Base-by-base conservation (phyloP, 2,113 vertebrate species). In the Smithornis capensis region DNA sequence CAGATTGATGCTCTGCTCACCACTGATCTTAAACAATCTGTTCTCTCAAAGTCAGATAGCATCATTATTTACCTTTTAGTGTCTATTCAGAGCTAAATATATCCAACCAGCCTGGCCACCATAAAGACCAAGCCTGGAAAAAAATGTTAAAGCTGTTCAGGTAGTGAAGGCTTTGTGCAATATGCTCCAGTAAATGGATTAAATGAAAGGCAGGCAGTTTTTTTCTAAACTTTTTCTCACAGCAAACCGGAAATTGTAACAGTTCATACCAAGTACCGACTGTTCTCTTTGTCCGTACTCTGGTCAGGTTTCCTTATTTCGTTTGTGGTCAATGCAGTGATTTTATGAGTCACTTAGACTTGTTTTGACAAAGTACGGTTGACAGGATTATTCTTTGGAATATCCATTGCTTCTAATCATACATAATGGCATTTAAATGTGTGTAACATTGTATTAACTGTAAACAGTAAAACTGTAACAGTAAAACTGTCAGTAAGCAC, bases 31-130 rank as follows among this genome's bases (percentile, higher is more conserved):
- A 31, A 38, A 49, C 28, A 92, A 49, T n/a, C 57, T 94, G 38
- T 53, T 56, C 71, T 76, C 23, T 85, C 55, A 21, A 83, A 45
- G 7, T 83, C 40, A 69, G 49, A 78, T 73, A 80, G 27, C 24
- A 74, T 82, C 53, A 40, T 55, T 93, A 68, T 86, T 94, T 64
- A 89, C 53, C 55, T 96, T 70, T 82, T 50, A 75, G 37, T 76
- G 45, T 65, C n/a, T 90, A 56, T 71, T 83, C 60, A 87, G 31
- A 40, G 56, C 64, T 95, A 91, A 96, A 96, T 96, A 94, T 85
- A 95, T 65, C 70, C 53, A 84, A n/a, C 42, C 37, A 52, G 7
- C 14, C 40, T 55, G 80, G 24, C 84, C 50, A 83, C 24, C 19
- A 40, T 31, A 49, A 95, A 92, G 65, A 89, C 14, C 67, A 37